Conservation (phyloP, 2,113 vertebrate genomes). For the Mus musculus region GRCm39 chr2:137009001-137009500, state of each 20-base stretch:
- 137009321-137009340: background rate
- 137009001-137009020: background rate
- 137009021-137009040: background rate
- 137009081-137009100: background rate
- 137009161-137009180: conserved; percentile 61
- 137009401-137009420: background rate
- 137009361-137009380: background rate
- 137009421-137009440: conserved; percentile 11
- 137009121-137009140: conserved; percentile 33
- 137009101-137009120: conserved; percentile 35
- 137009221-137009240: conserved; percentile 39
- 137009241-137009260: conserved; percentile 26
- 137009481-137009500: background rate
- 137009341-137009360: background rate
- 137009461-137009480: background rate
- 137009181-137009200: conserved; percentile 41
- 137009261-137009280: conserved; percentile 3
- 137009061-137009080: background rate
- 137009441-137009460: background rate
- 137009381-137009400: background rate
- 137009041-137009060: background rate
- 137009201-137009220: conserved; percentile 55
- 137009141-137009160: conserved; percentile 47
- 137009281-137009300: conserved; percentile 40
- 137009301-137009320: conserved; percentile 16